A percentile compares a stretch with the other conserved stretches of the same genome.
These are phyloP conservation scores for Gobio occitaniae DNA, from an alignment of 2,797 vertebrate genomes.

Conservation along the genomic window DNA sequence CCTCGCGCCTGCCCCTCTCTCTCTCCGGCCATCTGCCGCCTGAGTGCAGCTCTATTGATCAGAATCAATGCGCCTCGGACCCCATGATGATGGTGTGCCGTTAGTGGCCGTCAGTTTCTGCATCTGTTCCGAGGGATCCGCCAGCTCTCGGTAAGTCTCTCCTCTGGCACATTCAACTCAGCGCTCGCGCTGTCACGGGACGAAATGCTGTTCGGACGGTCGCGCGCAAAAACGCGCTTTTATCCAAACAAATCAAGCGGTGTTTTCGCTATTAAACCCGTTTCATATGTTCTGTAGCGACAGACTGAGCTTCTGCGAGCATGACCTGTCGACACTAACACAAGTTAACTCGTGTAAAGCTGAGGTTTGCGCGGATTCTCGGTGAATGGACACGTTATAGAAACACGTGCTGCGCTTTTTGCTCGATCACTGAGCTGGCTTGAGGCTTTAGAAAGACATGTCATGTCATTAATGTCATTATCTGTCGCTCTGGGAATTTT, in stretches of 20 bases:
- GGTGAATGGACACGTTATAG: not conserved
- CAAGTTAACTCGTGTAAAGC: too few species aligned
- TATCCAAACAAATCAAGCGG: not conserved
- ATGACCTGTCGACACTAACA: too few species aligned
- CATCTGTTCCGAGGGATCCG: constrained; percentile 79
- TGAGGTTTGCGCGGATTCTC: not conserved
- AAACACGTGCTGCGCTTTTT: too few species aligned
- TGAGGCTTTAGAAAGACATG: not conserved
- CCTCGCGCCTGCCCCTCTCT: constrained; percentile 70
- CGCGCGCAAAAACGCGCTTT: not conserved
- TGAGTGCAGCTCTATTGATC: constrained; percentile 86
- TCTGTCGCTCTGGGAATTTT: not conserved
- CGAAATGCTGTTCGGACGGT: not conserved
- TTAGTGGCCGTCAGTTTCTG: constrained; percentile 80
- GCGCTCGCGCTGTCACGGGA: not conserved
- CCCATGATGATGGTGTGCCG: constrained; percentile 84
- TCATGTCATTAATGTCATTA: not conserved
- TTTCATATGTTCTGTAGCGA: not conserved
- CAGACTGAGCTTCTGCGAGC: not conserved
- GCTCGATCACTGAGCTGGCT: too few species aligned
- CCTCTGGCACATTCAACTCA: constrained; percentile 61
- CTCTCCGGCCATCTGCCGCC: constrained; percentile 84
- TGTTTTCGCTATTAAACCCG: not conserved
- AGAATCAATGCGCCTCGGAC: constrained; percentile 84
- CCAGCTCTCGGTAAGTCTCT: constrained; percentile 73